Evolutionary conservation across 2,888 invertebrate genomes (phyloP).

Genomic region (Drosophila recens): DNA sequence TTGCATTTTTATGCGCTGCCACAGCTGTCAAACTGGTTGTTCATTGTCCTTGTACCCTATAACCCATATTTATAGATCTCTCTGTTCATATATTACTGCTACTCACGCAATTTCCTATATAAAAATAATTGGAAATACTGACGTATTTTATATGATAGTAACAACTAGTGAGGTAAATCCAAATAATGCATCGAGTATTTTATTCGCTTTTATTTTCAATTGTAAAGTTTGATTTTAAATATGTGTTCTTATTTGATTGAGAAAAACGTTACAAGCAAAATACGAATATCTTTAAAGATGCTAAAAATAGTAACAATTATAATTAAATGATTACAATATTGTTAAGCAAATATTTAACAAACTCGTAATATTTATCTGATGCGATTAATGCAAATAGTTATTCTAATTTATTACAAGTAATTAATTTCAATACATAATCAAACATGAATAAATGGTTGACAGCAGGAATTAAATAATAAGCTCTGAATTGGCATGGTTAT

Average conservation of each 20-base stretch:
- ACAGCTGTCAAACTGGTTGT: slow-evolving; percentile 58
- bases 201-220: too few species aligned
- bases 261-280: too few species aligned
- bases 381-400: not conserved
- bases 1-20: slow-evolving; percentile 66
- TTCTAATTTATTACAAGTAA: not conserved
- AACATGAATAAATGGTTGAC: not conserved
- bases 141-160: not conserved
- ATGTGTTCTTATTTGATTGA: too few species aligned
- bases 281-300: too few species aligned
- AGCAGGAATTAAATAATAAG: slow-evolving; percentile 1
- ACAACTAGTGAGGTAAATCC: not conserved
- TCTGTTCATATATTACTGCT: slow-evolving; percentile 34
- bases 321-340: too few species aligned
- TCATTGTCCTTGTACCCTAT: slow-evolving; percentile 49
- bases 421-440: not conserved
- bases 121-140: slow-evolving; percentile 4
- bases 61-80: slow-evolving; percentile 41
- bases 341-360: too few species aligned
- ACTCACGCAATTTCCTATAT: not conserved
- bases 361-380: too few species aligned
- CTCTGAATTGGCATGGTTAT: not conserved
- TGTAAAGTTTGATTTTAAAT: too few species aligned
- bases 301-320: too few species aligned
- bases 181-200: too few species aligned